Evolutionary conservation across 92 coral and sea anemone species (phyloP), one percentile per base, ranked within the genome.

Genomic region (Nematostella vectensis): DNA sequence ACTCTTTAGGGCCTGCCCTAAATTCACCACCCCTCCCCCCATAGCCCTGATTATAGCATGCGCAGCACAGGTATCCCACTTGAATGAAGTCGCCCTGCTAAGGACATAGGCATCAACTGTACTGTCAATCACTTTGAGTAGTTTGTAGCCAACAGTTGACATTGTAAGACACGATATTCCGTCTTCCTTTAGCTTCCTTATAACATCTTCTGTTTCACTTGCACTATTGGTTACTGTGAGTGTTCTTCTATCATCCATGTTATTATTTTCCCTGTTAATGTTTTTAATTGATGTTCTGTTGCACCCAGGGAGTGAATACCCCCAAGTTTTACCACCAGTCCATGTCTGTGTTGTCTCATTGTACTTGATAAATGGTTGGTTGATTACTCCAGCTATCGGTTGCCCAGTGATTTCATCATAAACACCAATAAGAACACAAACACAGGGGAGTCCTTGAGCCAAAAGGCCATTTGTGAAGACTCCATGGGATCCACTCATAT

Each of bases 1-100:
- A 23, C 70, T 59, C 25, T 63, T 40, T 15, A 70, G 13, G 22
- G 89, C 75, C 6, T 70, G 50, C 2, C 57, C 50, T 27, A 37
- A 82, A 0, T 58, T 17, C 13, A 76, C 62, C 30, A 76, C 61
- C 16, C 79, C 89, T 27, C 89, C 89, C 39, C 80, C 89, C 63
- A 65, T 51, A 18, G 85, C 50, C 31, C 67, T 33, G 43, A 82
- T 55, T 22, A 82, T 71, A 47, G 85, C 89, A 64, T 82, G 80
- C 3, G 89, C 80, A 8, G 80, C 89, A 62, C 89, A 82, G 20
- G 89, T 82, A 25, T 82, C 89, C 89, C 89, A 82, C 19, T 77
- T 82, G 37, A 77, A 82, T 20, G 80, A 77, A 40, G 84, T 70
- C 23, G 65, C 76, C 62, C 61, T 68, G 19, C 87, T 75, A 22